Conservation (phyloP, 1,140 invertebrate genomes). For the Conus ventricosus region DNA sequence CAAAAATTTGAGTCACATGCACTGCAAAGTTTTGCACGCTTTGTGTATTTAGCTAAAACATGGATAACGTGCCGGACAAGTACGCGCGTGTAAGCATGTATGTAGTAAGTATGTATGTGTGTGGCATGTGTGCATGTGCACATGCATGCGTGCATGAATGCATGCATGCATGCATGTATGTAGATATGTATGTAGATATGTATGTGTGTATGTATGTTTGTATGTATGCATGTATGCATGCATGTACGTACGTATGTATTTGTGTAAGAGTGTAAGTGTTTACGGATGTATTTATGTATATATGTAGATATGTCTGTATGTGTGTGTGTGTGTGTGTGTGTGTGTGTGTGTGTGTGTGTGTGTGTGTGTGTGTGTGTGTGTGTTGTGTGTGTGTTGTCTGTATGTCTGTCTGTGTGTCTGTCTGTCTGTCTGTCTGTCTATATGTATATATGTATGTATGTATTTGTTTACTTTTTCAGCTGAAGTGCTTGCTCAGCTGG, state of each 20-base stretch:
- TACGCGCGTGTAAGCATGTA: no score
- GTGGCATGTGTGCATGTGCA: not conserved
- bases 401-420: not conserved
- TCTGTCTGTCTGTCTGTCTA: not conserved
- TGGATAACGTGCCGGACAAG: no score
- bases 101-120: no score
- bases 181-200: no score
- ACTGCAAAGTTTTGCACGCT: no score
- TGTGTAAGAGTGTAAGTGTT: not conserved
- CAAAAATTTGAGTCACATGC: no score
- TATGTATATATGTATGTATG: not conserved
- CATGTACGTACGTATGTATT: not conserved
- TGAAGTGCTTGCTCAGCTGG: slow-evolving; percentile 19
- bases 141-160: not conserved
- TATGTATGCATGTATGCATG: not conserved
- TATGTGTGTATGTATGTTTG: not conserved
- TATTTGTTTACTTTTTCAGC: slow-evolving; percentile 8
- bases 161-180: not conserved
- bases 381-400: not conserved
- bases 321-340: not conserved
- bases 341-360: no score
- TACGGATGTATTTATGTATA: not conserved
- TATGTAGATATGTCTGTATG: not conserved
- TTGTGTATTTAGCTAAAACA: no score
- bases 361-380: no score